phyloP scores from a whole-genome alignment of 2,888 invertebrate species.

The Thalpophila matura region DNA sequence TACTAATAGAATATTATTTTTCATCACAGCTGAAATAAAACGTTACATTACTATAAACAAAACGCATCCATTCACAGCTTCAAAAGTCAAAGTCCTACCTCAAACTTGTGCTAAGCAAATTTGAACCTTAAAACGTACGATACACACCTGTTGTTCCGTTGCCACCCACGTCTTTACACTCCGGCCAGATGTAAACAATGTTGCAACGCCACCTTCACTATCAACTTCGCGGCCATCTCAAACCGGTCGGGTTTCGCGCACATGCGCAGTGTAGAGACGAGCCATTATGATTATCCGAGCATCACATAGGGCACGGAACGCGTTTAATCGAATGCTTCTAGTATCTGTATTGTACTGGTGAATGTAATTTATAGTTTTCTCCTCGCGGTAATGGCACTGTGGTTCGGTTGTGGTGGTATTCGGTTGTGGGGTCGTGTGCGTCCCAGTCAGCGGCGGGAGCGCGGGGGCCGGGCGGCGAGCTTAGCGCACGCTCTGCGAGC shows the following conservation, averaged over 20 bases:
- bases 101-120: slow-evolving; percentile 45
- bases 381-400: slow-evolving; percentile 20
- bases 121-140: slow-evolving; percentile 52
- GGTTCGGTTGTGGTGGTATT: slow-evolving; percentile 19
- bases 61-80: slow-evolving; percentile 17
- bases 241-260: slow-evolving; percentile 63
- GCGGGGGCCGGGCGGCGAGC: slow-evolving; percentile 56
- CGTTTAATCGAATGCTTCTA: slow-evolving; percentile 25
- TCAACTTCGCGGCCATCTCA: slow-evolving; percentile 45
- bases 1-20: slow-evolving; percentile 13
- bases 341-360: slow-evolving; percentile 32
- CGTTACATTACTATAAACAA: slow-evolving; percentile 15
- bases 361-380: slow-evolving; percentile 13
- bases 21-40: slow-evolving; percentile 1
- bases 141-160: slow-evolving; percentile 71
- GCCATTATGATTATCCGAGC: slow-evolving; percentile 44
- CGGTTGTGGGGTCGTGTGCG: neutral
- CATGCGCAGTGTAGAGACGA: slow-evolving; percentile 72
- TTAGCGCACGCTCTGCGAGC: slow-evolving; percentile 70
- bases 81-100: slow-evolving; percentile 31
- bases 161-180: slow-evolving; percentile 54
- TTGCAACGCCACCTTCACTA: slow-evolving; percentile 50
- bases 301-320: slow-evolving; percentile 27
- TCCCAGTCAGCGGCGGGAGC: slow-evolving; percentile 20
- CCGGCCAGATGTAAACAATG: slow-evolving; percentile 59